Evolutionary conservation across 2,888 invertebrate species (phyloP).

Genomic region (Cantharis rustica): DNA sequence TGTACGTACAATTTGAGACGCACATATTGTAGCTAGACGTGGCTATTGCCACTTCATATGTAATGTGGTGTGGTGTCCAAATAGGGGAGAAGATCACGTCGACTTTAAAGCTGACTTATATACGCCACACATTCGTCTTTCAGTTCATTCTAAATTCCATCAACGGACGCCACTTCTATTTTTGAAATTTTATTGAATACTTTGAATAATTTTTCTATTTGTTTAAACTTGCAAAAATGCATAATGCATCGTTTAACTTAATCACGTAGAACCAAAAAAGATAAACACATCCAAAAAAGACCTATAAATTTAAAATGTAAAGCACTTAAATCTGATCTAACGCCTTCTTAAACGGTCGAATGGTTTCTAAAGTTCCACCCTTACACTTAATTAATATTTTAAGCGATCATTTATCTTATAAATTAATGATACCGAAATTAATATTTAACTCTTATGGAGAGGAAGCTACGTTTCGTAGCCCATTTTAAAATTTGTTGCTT

Average conservation of each 20-base stretch:
- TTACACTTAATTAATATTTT: conserved; percentile 51
- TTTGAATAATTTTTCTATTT: conserved; percentile 25
- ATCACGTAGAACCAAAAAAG: conserved; percentile 14
- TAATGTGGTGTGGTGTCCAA: conserved; percentile 32
- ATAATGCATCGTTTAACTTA: background rate
- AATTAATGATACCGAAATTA: conserved; percentile 53
- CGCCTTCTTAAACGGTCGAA: conserved; percentile 29
- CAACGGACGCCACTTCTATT: conserved; percentile 24
- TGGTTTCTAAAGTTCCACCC: conserved; percentile 38
- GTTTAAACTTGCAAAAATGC: background rate
- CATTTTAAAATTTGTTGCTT: conserved; percentile 25
- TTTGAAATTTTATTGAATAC: conserved; percentile 22
- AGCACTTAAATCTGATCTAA: conserved; percentile 28
- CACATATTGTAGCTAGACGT: conserved; percentile 33
- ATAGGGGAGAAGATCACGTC: conserved; percentile 26
- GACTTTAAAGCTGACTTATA: conserved; percentile 24
- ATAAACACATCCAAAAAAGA: conserved; percentile 20
- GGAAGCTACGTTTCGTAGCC: conserved; percentile 43
- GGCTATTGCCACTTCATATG: conserved; percentile 36
- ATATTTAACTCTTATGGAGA: conserved; percentile 51
- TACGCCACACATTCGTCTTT: conserved; percentile 28
- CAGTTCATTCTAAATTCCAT: conserved; percentile 28
- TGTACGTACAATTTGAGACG: conserved; percentile 23
- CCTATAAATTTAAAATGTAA: conserved; percentile 27
- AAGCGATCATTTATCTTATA: conserved; percentile 52